A percentile compares a stretch with the other conserved stretches of the same genome.
phyloP scores from a whole-genome alignment of 2,113 vertebrate species.

The Ctenodactylus gundi region DNA sequence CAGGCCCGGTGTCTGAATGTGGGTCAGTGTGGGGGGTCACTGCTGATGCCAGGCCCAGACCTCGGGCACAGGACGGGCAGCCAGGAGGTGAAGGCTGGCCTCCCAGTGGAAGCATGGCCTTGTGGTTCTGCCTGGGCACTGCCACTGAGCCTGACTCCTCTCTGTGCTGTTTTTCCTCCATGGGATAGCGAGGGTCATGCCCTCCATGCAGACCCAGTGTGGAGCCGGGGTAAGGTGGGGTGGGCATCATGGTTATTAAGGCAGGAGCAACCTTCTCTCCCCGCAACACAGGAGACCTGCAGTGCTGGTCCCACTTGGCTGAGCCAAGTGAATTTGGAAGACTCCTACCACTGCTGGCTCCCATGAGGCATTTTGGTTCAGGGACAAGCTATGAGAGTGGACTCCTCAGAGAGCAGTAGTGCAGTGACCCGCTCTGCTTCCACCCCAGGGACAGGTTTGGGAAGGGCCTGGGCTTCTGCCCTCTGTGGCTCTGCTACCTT shows the following conservation, averaged over 20 bases:
- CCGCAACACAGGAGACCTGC: no score
- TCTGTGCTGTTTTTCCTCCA: not conserved
- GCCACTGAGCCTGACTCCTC: not conserved
- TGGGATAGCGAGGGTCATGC: no score
- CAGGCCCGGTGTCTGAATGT: not conserved
- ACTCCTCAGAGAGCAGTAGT: not conserved
- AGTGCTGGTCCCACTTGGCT: not conserved
- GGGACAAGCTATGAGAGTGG: not conserved
- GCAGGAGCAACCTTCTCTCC: not conserved
- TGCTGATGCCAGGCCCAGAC: not conserved
- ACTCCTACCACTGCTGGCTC: not conserved
- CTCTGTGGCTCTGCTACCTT: not conserved
- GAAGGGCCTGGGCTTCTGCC: not conserved
- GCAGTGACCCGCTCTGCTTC: not conserved
- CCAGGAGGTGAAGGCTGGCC: not conserved
- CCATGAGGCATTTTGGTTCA: not conserved
- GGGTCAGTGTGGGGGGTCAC: rapidly evolving
- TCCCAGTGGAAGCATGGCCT: not conserved
- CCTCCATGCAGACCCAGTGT: rapidly evolving
- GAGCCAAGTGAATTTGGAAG: not conserved
- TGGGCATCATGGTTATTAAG: not conserved
- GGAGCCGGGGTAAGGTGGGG: not conserved
- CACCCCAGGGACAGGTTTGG: not conserved
- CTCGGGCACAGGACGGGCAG: not conserved
- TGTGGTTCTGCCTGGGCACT: rapidly evolving